Evolutionary conservation across 2,797 vertebrate genomes (phyloP).

Genomic region (Xiphorhynchus erythropygius): DNA sequence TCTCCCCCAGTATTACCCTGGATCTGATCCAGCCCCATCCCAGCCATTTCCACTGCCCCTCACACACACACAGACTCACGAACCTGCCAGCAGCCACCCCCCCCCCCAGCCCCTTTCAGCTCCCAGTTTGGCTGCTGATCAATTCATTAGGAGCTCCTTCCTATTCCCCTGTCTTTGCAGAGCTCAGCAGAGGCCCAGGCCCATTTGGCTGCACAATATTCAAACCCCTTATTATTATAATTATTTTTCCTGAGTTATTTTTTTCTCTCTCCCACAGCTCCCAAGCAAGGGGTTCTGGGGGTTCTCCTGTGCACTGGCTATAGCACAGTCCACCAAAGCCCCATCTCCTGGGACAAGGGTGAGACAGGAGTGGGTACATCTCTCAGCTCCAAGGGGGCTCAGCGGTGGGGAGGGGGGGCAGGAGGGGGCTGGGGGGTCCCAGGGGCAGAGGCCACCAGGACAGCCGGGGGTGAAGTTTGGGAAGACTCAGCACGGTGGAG

Average conservation of each 20-base stretch:
- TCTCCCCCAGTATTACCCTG: not conserved
- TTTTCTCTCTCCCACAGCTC: not conserved
- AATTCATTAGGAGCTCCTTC: not conserved
- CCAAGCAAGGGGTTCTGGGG: fast-evolving
- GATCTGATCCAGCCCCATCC: not conserved
- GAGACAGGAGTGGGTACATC: fast-evolving
- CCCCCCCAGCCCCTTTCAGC: not conserved
- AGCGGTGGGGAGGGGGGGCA: fast-evolving
- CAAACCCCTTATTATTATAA: not conserved
- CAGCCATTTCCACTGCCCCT: fast-evolving
- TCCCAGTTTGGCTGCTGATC: not conserved
- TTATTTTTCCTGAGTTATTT: not conserved
- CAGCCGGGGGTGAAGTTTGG: not conserved
- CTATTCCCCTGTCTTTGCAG: not conserved
- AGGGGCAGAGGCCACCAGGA: not conserved
- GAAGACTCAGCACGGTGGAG: fast-evolving
- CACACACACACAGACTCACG: not conserved
- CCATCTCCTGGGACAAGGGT: not conserved
- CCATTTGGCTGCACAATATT: not conserved
- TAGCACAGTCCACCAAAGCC: not conserved
- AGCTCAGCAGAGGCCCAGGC: not conserved
- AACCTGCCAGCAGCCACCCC: too few species aligned
- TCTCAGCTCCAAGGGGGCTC: fast-evolving
- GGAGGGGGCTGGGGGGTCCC: fast-evolving
- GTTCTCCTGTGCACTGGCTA: not conserved